phyloP scores from a whole-genome alignment of 1,140 invertebrate genomes.

The Neotoxoptera formosana region DNA sequence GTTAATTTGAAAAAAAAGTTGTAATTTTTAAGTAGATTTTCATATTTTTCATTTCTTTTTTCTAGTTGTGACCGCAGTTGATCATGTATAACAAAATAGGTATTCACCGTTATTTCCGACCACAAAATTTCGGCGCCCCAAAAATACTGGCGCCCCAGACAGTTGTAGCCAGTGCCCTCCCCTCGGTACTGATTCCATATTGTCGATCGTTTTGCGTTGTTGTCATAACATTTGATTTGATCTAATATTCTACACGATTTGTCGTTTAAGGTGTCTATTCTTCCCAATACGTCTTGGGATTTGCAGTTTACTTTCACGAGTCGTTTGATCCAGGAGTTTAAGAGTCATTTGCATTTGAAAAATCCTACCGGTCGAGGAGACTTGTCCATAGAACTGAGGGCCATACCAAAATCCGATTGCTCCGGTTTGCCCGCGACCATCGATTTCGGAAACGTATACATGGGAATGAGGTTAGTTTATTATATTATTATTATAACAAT shows the following conservation, averaged over 20 bases:
- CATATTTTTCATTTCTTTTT: no score
- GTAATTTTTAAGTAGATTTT: no score
- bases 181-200: no score
- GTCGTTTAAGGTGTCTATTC: constrained; percentile 4
- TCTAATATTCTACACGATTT: not conserved
- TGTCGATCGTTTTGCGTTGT: no score
- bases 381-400: not conserved
- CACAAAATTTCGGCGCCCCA: no score
- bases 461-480: constrained; percentile 15
- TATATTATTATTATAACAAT: not conserved
- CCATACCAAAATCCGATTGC: not conserved
- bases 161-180: no score
- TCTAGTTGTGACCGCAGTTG: no score
- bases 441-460: constrained; percentile 9
- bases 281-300: not conserved
- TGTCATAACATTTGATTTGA: not conserved
- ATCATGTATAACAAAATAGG: no score
- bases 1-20: no score
- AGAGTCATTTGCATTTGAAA: constrained; percentile 18
- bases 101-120: no score
- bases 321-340: not conserved
- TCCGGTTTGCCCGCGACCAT: not conserved
- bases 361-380: constrained; percentile 14
- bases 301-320: not conserved
- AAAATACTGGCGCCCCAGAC: no score